Base-by-base conservation (phyloP, 2,797 vertebrate species). In the Harpagifer antarcticus region DNA sequence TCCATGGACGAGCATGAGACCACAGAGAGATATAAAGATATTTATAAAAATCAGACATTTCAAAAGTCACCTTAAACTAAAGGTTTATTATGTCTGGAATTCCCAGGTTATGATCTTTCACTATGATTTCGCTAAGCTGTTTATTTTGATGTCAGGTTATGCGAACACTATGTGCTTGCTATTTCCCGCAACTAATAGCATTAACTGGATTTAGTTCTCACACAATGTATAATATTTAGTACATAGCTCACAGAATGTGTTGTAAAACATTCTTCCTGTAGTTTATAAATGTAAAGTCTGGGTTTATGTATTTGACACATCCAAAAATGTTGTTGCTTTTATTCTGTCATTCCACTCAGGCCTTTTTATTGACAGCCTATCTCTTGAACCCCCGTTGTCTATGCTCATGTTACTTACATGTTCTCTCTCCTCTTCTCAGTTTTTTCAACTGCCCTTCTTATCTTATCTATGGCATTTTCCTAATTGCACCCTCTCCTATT, bases 121-220 rank as follows among this genome's bases (percentile, higher is more conserved):
- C 23, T 27, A 27, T 27, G 23, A 27, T 27, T 27, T 27, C 23
- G 56, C n/a, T 55, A 66, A 83, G 73, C 70, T 74, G 56, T 87
- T 87, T 83, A 68, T 89, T 83, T 78, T 61, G 27, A 71, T 65
- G 71, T 61, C 64, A 61, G 58, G 54, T 73, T 53, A 60, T 23
- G 57, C 79, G 72, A 67, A 43, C 73, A 19, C 44, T 72, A 8
- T 60, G 66, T 73, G 61, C 68, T 50, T 44, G 48, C 55, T 63
- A 15, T 68, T 63, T 43, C 57, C 63, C 56, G 31, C 71, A 72
- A 62, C 79, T 91, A 91, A 93, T 79, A 84, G 85, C 82, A 90
- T 94, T 94, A 91, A 79, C 59, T 84, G 82, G 84, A 91, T 91
- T 93, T 93, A 87, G 72, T 65, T 86, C 68, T 90, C 83, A 79